Conservation (phyloP, 2,797 vertebrate genomes). For the Cottoperca gobio region DNA sequence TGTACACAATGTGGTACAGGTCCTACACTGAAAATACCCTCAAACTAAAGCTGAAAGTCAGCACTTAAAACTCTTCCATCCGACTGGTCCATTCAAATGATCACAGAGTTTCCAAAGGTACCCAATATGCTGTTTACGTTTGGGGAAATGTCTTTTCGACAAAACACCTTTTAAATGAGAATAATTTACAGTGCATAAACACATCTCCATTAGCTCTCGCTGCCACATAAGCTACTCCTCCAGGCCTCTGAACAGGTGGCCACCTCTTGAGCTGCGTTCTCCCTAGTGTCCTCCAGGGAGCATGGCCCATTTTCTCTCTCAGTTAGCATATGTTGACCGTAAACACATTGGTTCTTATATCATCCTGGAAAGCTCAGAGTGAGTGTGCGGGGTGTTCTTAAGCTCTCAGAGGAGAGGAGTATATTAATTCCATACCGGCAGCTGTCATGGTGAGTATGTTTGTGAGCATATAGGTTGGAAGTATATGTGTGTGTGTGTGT, state of each 20-base stretch:
- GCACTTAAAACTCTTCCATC: not conserved
- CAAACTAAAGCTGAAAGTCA: not conserved
- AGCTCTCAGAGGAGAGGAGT: slow-evolving; percentile 68
- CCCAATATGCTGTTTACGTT: not conserved
- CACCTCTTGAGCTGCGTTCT: slow-evolving; percentile 35
- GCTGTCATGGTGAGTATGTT: slow-evolving; percentile 51
- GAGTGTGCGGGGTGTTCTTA: slow-evolving; percentile 42
- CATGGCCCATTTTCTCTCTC: slow-evolving; percentile 41
- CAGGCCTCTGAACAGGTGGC: slow-evolving; percentile 61
- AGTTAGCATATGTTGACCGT: slow-evolving; percentile 50
- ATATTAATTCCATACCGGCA: slow-evolving; percentile 72
- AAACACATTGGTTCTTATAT: slow-evolving; percentile 52
- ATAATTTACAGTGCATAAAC: slow-evolving; percentile 7
- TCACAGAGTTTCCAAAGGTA: not conserved
- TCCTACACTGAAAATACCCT: not conserved
- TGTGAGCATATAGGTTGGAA: slow-evolving; percentile 32
- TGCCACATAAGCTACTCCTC: slow-evolving; percentile 17
- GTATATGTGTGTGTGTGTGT: slow-evolving; percentile 2
- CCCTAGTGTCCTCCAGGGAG: slow-evolving; percentile 34
- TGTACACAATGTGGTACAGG: not conserved
- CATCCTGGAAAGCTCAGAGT: slow-evolving; percentile 41
- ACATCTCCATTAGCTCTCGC: slow-evolving; percentile 32
- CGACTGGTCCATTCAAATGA: not conserved
- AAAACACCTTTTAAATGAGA: slow-evolving; percentile 3
- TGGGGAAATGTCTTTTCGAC: slow-evolving; percentile 4